Conservation (phyloP, 2,888 invertebrate species). For the Lutraria lutraria region DNA sequence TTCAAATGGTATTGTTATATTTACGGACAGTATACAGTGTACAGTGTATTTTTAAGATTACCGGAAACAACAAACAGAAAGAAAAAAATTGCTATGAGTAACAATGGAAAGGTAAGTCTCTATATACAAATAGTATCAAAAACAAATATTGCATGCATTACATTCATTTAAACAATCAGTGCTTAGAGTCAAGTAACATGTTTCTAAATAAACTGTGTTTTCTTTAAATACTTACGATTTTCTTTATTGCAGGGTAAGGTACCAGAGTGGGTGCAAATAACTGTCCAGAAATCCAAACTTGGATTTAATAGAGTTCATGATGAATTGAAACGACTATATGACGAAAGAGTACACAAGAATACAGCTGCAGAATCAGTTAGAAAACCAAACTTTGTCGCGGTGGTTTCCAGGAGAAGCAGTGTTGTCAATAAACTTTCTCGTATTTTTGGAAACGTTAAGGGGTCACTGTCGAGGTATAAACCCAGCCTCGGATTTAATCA, state of each 20-base stretch:
- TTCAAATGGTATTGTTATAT: too few relatives aligned
- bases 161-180: too few relatives aligned
- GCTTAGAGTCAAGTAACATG: too few relatives aligned
- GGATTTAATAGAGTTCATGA: constrained; percentile 47
- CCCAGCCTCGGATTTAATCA: neutral
- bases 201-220: too few relatives aligned
- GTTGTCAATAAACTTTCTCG: neutral
- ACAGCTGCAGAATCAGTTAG: neutral
- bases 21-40: neutral
- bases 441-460: neutral
- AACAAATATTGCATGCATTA: too few relatives aligned
- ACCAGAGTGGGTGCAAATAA: constrained; percentile 1
- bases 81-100: neutral
- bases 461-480: neutral
- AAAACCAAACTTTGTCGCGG: neutral
- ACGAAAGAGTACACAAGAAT: neutral
- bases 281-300: constrained; percentile 28
- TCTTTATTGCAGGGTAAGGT: neutral
- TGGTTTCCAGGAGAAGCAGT: neutral
- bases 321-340: constrained; percentile 31
- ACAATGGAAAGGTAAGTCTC: neutral
- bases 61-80: neutral
- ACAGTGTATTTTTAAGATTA: neutral
- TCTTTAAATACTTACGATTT: neutral
- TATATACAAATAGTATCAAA: too few relatives aligned